Base-by-base conservation (phyloP, 1,140 invertebrate genomes). In the Drosophila arizonae region DNA sequence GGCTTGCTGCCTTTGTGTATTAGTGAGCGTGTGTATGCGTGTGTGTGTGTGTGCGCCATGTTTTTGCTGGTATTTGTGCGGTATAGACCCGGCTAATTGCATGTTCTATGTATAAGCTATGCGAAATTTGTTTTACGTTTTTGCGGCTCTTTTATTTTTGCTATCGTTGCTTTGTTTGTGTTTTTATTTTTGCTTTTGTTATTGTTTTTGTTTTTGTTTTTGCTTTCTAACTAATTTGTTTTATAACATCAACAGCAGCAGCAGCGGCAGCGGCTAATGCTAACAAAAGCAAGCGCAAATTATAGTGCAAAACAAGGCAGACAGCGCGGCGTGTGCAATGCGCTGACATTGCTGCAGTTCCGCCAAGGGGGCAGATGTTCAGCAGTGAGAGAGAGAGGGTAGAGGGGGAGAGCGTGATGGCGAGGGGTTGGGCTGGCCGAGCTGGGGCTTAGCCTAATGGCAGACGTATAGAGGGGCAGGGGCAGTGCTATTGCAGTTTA, bases 181-280 rank as follows among this genome's bases (percentile, higher is more conserved):
- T 15, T 79, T 78, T 72, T 73, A 55, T 72, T 71, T 21, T 24
- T 24, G 21, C 21, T 24, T 87, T 76, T 24, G 21, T 17, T 72
- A 26, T 30, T 76, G 62, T 62, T 79, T 64, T 57, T 56, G n/a
- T 15, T 79, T 78, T 76, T 73, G 63, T 72, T 71, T 78, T 76
- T 73, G 63, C 69, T 71, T 87, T 76, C 79, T 67, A 76, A 77
- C 82, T 87, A 86, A 86, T 86, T 86, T 87, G 82, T 86, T 86
- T 82, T 86, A 79, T 86, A 86, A 88, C 86, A 86, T 77, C 79
- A 76, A 82, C 65, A 76, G 72, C 52, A 64, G 72, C 41, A 65
- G 76, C 33, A 10, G 36, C 62, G 68, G 72, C 52, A 48, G 64
- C 43, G 62, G 76, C 51, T 28, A 76, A 68, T 71, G 62, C 77